Conservation (phyloP, 2,888 invertebrate genomes). For the Thera obeliscata region DNA sequence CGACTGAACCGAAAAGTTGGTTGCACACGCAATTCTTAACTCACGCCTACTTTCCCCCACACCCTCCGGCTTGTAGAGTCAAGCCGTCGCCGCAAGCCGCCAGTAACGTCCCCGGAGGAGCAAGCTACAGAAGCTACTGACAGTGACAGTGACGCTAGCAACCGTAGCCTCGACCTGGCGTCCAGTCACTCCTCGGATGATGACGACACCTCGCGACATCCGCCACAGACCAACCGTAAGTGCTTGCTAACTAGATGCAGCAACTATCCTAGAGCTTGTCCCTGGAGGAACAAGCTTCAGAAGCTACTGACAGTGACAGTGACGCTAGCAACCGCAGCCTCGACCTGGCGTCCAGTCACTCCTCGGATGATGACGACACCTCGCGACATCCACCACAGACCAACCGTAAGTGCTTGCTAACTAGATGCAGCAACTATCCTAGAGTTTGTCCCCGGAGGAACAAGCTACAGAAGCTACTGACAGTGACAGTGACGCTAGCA, state of each 20-base stretch:
- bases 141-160: conserved; percentile 92
- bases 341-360: conserved; percentile 97
- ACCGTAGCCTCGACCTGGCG: conserved; percentile 94
- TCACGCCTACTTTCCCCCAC: conserved; percentile 8
- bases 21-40: background rate
- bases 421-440: no score
- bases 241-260: background rate
- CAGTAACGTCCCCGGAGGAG: conserved; percentile 42
- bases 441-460: conserved; percentile 36
- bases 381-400: conserved; percentile 58
- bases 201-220: conserved; percentile 84
- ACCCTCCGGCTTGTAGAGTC: conserved; percentile 54
- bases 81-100: conserved; percentile 65
- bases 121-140: conserved; percentile 87
- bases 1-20: background rate
- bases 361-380: conserved; percentile 94
- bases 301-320: conserved; percentile 92
- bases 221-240: conserved; percentile 55
- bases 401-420: conserved; percentile 37
- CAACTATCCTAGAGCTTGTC: background rate
- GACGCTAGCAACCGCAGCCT: conserved; percentile 92
- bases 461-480: conserved; percentile 87
- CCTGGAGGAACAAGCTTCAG: conserved; percentile 68
- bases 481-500: conserved; percentile 92
- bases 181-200: conserved; percentile 98